phyloP scores from a whole-genome alignment of 2,113 vertebrate species.

The Stercorarius parasiticus region DNA sequence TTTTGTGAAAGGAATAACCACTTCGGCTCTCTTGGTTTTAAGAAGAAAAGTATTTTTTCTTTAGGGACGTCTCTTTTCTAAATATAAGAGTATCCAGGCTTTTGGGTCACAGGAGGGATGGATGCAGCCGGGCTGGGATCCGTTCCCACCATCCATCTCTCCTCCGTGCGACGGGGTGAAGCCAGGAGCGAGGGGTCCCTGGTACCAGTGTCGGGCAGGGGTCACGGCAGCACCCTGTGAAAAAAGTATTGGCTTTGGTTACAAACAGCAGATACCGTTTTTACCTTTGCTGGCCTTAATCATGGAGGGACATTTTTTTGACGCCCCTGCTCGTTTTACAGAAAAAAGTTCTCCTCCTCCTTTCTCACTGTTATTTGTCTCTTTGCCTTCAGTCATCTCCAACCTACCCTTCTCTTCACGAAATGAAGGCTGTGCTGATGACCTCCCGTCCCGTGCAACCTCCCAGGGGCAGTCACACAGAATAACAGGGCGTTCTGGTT shows the following conservation, averaged over 20 bases:
- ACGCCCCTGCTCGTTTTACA: neutral
- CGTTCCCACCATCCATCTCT: neutral
- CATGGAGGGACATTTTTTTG: neutral
- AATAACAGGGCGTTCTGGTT: neutral
- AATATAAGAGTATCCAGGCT: neutral
- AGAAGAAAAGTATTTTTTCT: neutral
- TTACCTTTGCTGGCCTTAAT: neutral
- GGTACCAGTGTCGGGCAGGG: fast-evolving
- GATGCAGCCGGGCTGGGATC: neutral
- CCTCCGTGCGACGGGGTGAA: fast-evolving
- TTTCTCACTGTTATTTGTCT: neutral
- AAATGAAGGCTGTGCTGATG: neutral
- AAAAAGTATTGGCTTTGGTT: neutral
- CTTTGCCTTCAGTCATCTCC: neutral
- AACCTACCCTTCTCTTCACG: neutral
- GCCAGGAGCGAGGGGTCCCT: neutral
- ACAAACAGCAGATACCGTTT: neutral
- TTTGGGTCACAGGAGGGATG: neutral
- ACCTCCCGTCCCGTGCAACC: fast-evolving
- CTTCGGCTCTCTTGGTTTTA: neutral
- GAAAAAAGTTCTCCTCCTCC: neutral
- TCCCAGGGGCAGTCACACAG: neutral
- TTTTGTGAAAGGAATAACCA: neutral
- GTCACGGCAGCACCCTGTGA: neutral
- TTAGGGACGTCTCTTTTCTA: neutral